These are phyloP conservation scores for Heliconius congener DNA, from an alignment of 1,140 invertebrate genomes.

Conservation along the genomic window DNA sequence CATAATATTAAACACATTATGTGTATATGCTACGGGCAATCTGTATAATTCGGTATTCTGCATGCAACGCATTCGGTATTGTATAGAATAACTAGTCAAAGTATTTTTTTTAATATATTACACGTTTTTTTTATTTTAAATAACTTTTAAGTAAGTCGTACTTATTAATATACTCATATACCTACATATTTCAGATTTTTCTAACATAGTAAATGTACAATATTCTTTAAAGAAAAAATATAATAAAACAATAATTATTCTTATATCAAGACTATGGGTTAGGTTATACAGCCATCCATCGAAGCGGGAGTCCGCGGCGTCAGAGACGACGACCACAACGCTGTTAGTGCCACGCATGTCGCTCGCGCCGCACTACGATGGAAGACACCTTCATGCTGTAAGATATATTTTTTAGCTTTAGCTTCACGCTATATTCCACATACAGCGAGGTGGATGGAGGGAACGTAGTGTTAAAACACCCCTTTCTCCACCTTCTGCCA, in stretches of 20 bases:
- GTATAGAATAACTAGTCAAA: too few relatives aligned
- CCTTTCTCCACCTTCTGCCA: too few relatives aligned
- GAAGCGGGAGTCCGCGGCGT: constrained; percentile 86
- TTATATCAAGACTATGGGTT: constrained; percentile 39
- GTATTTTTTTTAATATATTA: too few relatives aligned
- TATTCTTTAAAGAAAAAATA: neutral
- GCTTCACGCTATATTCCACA: neutral
- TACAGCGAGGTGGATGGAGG: neutral
- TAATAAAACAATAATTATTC: constrained; percentile 2
- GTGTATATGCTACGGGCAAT: too few relatives aligned
- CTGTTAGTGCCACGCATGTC: constrained; percentile 80
- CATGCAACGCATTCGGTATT: too few relatives aligned
- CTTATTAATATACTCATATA: too few relatives aligned
- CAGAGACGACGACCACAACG: constrained; percentile 87
- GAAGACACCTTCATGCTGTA: constrained; percentile 66
- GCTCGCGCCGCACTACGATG: constrained; percentile 63
- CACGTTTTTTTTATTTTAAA: too few relatives aligned
- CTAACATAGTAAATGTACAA: neutral
- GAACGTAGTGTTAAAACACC: too few relatives aligned
- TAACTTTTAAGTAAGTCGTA: too few relatives aligned
- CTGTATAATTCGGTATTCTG: too few relatives aligned
- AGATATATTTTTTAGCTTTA: constrained; percentile 30
- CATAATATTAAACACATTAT: too few relatives aligned
- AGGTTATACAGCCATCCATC: constrained; percentile 85
- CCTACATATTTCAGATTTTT: too few relatives aligned